Conservation (phyloP, 2,888 invertebrate genomes). For the Mythimna albipuncta region DNA sequence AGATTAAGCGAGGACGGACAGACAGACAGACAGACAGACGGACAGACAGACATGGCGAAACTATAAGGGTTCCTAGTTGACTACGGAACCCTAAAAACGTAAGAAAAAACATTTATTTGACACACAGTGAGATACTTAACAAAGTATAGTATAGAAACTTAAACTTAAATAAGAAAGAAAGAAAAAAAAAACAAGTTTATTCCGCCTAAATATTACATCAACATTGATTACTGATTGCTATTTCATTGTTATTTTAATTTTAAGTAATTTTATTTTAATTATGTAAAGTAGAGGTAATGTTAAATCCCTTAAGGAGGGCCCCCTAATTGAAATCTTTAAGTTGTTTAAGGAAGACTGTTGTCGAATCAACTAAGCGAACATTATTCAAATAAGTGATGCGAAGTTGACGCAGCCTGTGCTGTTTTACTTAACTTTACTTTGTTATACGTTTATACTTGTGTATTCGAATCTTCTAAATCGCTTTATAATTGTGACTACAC, state of each 20-base stretch:
- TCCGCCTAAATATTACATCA: too few species aligned
- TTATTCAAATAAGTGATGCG: conserved; percentile 80
- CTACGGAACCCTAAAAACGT: too few species aligned
- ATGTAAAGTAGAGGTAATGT: conserved; percentile 31
- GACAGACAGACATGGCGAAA: too few species aligned
- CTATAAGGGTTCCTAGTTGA: too few species aligned
- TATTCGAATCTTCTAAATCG: not conserved
- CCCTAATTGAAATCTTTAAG: conserved; percentile 74
- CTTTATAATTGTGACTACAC: not conserved
- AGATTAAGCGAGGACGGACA: too few species aligned
- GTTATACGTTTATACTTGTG: conserved; percentile 1
- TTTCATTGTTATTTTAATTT: conserved; percentile 18
- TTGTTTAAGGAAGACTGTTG: conserved; percentile 69
- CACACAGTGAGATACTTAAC: too few species aligned
- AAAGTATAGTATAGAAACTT: too few species aligned
- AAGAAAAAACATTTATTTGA: too few species aligned
- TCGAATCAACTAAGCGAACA: conserved; percentile 78
- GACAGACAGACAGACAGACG: too few species aligned
- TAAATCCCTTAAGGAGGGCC: conserved; percentile 64
- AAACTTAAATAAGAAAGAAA: too few species aligned
- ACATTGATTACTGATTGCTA: not conserved
- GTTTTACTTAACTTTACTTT: conserved; percentile 67
- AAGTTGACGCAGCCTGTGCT: conserved; percentile 68
- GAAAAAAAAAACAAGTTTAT: too few species aligned
- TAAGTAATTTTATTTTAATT: conserved; percentile 20